These are phyloP conservation scores for Pseudomyrmex sp. DNA, from an alignment of 1,140 invertebrate genomes.

Conservation along the genomic window DNA sequence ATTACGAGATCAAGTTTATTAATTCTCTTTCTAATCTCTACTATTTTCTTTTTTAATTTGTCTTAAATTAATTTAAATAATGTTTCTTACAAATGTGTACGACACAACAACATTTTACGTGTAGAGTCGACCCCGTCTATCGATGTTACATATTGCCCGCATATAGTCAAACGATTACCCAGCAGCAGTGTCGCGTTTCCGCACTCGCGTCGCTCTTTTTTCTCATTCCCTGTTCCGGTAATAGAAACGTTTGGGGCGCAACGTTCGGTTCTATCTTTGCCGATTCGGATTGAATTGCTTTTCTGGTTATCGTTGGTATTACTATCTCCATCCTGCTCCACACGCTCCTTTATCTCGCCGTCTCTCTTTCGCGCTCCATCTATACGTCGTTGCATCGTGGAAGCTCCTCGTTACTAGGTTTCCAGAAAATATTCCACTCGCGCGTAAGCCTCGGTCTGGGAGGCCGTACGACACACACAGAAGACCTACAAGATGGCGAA, in stretches of 20 bases:
- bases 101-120: not conserved
- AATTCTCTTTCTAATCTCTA: too few relatives aligned
- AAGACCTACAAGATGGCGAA: conserved; percentile 77
- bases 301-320: conserved; percentile 64
- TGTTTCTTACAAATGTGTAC: too few relatives aligned
- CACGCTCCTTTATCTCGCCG: conserved; percentile 10
- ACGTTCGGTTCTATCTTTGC: conserved; percentile 75
- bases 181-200: conserved; percentile 67
- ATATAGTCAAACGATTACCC: conserved; percentile 71
- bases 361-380: conserved; percentile 44
- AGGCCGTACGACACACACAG: conserved; percentile 79
- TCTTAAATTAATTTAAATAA: not conserved
- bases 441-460: conserved; percentile 67
- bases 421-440: conserved; percentile 73
- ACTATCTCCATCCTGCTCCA: not conserved
- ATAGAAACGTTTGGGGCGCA: conserved; percentile 77
- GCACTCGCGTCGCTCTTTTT: conserved; percentile 65
- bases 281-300: conserved; percentile 79
- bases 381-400: conserved; percentile 36
- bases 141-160: conserved; percentile 51
- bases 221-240: conserved; percentile 72
- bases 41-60: not conserved
- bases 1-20: not conserved
- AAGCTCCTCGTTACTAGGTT: conserved; percentile 60
- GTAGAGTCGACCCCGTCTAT: conserved; percentile 5